These are phyloP conservation scores for Vireo griseus DNA, from an alignment of 2,797 vertebrate genomes.

Conservation along the genomic window DNA sequence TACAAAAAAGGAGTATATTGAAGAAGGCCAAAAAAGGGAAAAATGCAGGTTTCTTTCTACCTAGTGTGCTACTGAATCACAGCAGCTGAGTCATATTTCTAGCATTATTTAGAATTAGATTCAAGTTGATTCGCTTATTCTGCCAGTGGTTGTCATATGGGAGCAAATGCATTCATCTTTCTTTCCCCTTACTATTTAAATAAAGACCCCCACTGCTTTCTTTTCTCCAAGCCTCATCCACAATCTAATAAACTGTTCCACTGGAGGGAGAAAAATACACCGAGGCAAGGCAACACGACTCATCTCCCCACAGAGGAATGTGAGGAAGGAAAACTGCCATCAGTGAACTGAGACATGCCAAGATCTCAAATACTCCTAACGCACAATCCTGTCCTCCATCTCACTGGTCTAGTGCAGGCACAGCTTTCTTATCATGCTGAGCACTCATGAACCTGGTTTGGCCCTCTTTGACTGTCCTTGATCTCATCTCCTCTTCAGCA, in stretches of 20 bases:
- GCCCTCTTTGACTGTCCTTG: not conserved
- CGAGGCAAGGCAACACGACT: not conserved
- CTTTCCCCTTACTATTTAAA: conserved; percentile 28
- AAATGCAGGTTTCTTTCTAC: conserved; percentile 12
- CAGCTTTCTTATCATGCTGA: not conserved
- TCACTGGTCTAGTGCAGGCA: not conserved
- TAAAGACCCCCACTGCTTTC: conserved; percentile 11
- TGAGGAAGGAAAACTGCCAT: not conserved
- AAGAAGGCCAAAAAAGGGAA: conserved; percentile 1
- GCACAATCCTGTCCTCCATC: not conserved
- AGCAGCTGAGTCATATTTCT: conserved; percentile 33
- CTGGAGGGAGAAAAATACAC: not conserved
- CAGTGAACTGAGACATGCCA: rapidly evolving
- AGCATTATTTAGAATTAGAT: conserved; percentile 47
- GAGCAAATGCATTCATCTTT: conserved; percentile 34
- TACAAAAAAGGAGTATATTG: not conserved
- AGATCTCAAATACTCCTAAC: not conserved
- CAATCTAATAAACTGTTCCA: conserved; percentile 25
- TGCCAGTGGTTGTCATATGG: not conserved
- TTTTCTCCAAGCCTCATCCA: not conserved
- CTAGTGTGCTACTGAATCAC: conserved; percentile 24
- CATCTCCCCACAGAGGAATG: not conserved
- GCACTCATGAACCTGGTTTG: not conserved
- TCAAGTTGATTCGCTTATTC: conserved; percentile 24
- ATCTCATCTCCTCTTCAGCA: not conserved